Evolutionary conservation across 2,888 invertebrate species (phyloP), one percentile per base, ranked within the genome.

Genomic region (Ennomos quercinarius): DNA sequence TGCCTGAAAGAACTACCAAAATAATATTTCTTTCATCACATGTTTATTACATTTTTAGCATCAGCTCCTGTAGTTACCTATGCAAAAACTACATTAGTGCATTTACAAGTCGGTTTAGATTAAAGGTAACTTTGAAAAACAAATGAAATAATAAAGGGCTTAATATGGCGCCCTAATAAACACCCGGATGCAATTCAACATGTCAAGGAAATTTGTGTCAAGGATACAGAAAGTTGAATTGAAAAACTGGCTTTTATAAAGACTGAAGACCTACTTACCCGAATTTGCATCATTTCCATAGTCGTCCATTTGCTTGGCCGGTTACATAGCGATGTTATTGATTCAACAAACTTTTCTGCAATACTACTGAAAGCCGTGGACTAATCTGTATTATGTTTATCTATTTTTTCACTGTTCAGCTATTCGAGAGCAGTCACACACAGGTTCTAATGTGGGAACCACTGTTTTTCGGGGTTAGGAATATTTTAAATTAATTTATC

Each of bases 251-350:
- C 38, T 53, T 55, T 36, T 2, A 42, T 39, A 50, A 55, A 27
- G 6, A 27, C 27, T 51, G 27, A 36, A 60, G 60, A 47, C 55
- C 60, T 44, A 61, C 43, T 56, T 44, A 55, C 55, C 55, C 35
- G 56, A 51, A 46, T 56, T 55, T 50, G 8, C 6, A 37, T 27
- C 27, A 27, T 27, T 27, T 27, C 27, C 27, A 27, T 27, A 27
- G 6, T 5, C 4, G 35, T 12, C 17, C 8, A 36, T 11, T 53
- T 12, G 9, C 43, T 43, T 47, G 10, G 17, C n/a, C 11, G 40
- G 40, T 53, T 35, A 47, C 60, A 10, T 17, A n/a, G 38, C n/a
- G 10, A 34, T 50, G 27, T 6, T 27, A 61, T 61, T 43, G 60
- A 61, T 53, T 43, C 11, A 57, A 61, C 61, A 53, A 39, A 5